Evolutionary conservation across 2,888 invertebrate species (phyloP), one percentile per base, ranked within the genome.

Genomic region (Desoria tigrina): DNA sequence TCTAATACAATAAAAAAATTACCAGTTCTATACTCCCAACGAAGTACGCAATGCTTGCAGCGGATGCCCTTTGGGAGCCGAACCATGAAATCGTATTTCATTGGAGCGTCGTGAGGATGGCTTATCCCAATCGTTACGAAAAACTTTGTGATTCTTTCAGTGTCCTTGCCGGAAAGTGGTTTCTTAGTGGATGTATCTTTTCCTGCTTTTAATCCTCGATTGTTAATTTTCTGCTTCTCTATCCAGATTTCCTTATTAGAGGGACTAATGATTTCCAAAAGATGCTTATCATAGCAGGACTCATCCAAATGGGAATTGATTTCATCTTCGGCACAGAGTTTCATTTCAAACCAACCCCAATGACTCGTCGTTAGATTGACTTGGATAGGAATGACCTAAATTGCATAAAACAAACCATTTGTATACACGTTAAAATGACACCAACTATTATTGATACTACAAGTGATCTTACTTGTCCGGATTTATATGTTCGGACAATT

Each of bases 401-500:
- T 50, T 16, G 45, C 18, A 23, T 26, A 42, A 24, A 24, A 11
- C 14, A 42, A 42, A 42, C 28, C 39, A 16, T 11, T 11, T 9
- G 16, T 39, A 11, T 39, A 39, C 16, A 39, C 9, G 16, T 39
- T 16, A 39, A 16, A 39, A 16, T 11, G 39, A 39, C 39, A 39
- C 9, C 18, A n/a, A 50, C 21, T 18, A 21, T 50, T 9, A 50
- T 26, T 23, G 24, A 78, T 88, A 89, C 86, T 92, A 92, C 32
- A 93, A 92, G 1, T n/a, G n/a, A n/a, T n/a, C n/a, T n/a, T n/a
- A n/a, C n/a, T n/a, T n/a, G n/a, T n/a, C n/a, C n/a, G n/a, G 88
- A 86, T 61, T 88, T 87, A 81, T 92, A 93, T 77, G 88, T 89
- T 63, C 88, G 83, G 28, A 88, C 88, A 74, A 92, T 88, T 76